Percentiles rank a stretch among this genome's conserved stretches.
Evolutionary conservation across 2,888 invertebrate species (phyloP).

Genomic region (Melipona beecheii): DNA sequence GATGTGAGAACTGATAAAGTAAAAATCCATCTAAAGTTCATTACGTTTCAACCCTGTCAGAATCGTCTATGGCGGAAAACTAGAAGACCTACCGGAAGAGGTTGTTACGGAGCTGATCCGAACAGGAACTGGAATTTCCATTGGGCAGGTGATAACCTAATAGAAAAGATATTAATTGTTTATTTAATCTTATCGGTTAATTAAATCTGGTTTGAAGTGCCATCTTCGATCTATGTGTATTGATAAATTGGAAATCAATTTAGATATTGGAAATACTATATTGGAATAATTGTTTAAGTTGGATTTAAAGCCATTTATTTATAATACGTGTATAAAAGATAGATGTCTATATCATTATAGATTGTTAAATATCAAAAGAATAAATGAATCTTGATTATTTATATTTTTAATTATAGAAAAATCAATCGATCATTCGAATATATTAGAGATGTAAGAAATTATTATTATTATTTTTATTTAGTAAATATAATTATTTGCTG

Average conservation of each 20-base stretch:
- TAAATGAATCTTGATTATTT: neutral
- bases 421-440: too few species aligned
- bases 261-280: neutral
- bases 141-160: slow-evolving; percentile 86
- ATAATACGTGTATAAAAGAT: neutral
- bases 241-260: slow-evolving; percentile 1
- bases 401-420: neutral
- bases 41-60: slow-evolving; percentile 75
- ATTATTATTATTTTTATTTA: neutral
- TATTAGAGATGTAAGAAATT: too few species aligned
- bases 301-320: neutral
- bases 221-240: neutral
- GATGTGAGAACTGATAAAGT: neutral
- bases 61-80: slow-evolving; percentile 90
- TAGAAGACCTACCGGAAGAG: slow-evolving; percentile 81
- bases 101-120: slow-evolving; percentile 89
- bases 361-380: neutral
- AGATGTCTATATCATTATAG: neutral
- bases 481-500: neutral
- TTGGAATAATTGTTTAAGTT: too few species aligned
- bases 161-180: neutral
- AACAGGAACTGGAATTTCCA: slow-evolving; percentile 91
- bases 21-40: neutral
- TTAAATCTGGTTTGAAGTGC: neutral
- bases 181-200: neutral